Conservation (phyloP, 2,113 vertebrate species). For the Eonycteris spelaea region DNA sequence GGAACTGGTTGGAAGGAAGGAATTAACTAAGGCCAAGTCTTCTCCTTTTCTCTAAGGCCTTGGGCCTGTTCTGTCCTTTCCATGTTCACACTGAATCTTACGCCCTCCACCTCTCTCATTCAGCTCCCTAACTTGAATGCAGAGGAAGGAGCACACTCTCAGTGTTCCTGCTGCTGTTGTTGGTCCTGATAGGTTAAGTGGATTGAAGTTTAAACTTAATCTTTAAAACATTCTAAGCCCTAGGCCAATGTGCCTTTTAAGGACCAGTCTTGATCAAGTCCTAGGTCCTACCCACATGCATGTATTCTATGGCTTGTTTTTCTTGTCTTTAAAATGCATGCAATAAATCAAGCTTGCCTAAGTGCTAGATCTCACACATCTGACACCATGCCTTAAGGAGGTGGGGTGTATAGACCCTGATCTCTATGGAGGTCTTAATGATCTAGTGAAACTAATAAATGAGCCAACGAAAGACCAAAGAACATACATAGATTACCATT, state of each 20-base stretch:
- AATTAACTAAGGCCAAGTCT: not conserved
- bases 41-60: not conserved
- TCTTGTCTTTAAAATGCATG: not conserved
- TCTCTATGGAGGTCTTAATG: not conserved
- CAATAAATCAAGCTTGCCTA: not conserved
- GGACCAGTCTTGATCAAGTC: not conserved
- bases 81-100: not conserved
- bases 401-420: not conserved
- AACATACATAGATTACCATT: not conserved
- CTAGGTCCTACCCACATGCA: not conserved
- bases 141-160: not conserved
- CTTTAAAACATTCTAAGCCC: not conserved
- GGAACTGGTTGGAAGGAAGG: slow-evolving; percentile 8
- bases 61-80: not conserved
- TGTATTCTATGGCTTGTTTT: not conserved
- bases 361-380: not conserved
- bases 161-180: not conserved
- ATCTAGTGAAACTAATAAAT: not conserved
- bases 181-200: not conserved
- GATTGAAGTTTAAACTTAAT: not conserved
- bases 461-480: not conserved
- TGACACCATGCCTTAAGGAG: not conserved
- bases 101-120: not conserved
- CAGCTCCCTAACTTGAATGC: not conserved
- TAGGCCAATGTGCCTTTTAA: not conserved